Conservation (phyloP, 2,797 vertebrate genomes). For the Pogoniulus pusillus region DNA sequence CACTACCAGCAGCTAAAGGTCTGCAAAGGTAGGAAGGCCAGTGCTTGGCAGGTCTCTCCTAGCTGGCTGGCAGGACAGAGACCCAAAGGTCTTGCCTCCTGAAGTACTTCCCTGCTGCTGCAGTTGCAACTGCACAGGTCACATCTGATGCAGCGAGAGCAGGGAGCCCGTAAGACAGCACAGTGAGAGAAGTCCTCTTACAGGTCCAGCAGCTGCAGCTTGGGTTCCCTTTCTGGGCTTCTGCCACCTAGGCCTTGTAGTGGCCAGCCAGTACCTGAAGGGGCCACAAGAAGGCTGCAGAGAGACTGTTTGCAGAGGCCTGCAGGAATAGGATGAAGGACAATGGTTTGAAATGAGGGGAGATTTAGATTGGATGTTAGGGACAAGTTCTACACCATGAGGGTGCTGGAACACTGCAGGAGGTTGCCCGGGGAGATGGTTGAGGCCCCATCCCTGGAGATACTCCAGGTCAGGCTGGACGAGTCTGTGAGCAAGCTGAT, state of each 20-base stretch:
- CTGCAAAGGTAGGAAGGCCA: not conserved
- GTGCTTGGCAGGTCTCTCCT: not conserved
- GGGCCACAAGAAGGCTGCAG: too few relatives aligned
- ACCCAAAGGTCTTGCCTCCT: not conserved
- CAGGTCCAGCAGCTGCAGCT: accelerated
- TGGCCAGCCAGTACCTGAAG: too few relatives aligned
- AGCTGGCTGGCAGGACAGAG: not conserved
- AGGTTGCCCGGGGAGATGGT: too few relatives aligned
- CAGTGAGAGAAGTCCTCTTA: accelerated
- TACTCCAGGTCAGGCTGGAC: too few relatives aligned
- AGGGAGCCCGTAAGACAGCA: accelerated
- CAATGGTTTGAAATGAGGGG: too few relatives aligned
- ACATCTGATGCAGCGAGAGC: not conserved
- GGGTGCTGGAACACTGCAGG: too few relatives aligned
- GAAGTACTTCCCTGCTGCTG: not conserved
- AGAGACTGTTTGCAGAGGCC: too few relatives aligned
- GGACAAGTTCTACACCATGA: too few relatives aligned
- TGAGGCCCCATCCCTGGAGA: too few relatives aligned
- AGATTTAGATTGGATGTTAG: too few relatives aligned
- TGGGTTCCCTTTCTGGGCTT: not conserved
- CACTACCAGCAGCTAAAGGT: not conserved
- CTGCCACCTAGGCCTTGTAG: not conserved
- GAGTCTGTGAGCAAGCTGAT: too few relatives aligned
- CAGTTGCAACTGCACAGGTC: accelerated
- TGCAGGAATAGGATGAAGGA: too few relatives aligned